Base-by-base conservation (phyloP, 2,797 vertebrate genomes). In the Pterois miles region DNA sequence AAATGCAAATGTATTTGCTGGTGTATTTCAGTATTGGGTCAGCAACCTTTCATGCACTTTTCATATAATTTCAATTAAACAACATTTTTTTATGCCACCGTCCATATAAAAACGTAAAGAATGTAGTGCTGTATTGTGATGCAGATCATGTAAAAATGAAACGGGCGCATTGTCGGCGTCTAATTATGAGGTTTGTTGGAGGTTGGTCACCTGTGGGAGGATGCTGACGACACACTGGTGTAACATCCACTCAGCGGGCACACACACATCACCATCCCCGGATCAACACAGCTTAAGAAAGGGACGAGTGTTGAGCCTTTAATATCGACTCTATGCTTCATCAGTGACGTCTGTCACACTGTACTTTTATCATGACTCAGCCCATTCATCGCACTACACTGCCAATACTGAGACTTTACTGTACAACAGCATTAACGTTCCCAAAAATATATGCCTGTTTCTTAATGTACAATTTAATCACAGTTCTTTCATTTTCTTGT, bases 241-340 rank as follows among this genome's bases (percentile, higher is more conserved):
- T 86, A 90, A 89, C 79, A 80, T 84, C 78, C 74, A 87, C 56
- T 80, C 78, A 77, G 80, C 11, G 52, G 59, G 40, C 40, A 43
- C 65, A 20, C 67, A 74, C 76, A 69, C 74, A 82, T 71, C 78
- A 71, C 80, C 72, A 81, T 64, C 62, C 25, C 53, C 43, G 87
- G 85, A 91, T 91, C 74, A 88, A 54, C 74, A 13, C 13, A 27
- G 89, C 78, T 90, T 88, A 84, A 84, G 76, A 52, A 70, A 70
- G 63, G 83, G 88, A 77, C 85, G 65, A 87, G 33, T 1, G 34
- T 8, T 88, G 81, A 93, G 77, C 85, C 75, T 65, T 31, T 91
- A 85, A 92, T 87, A 40, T 36, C 3, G 34, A 64, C 46, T 84
- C 34, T 59, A 66, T 74, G 81, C 85, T 80, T 74, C 75, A 84